Conservation (phyloP, 2,888 invertebrate species). For the Choreutis nemorana region DNA sequence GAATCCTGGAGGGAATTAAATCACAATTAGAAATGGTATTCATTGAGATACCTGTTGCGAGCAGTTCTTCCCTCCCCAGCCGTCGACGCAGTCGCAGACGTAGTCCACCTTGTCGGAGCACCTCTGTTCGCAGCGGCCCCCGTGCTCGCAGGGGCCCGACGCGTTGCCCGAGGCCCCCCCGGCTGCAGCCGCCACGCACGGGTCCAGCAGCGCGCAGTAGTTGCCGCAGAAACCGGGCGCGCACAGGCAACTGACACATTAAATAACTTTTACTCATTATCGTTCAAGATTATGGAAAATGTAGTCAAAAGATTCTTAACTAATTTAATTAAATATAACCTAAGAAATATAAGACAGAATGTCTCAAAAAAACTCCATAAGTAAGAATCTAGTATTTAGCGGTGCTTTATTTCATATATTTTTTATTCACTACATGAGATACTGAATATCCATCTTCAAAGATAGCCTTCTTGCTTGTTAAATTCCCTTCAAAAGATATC, state of each 20-base stretch:
- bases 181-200: conserved; percentile 5
- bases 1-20: no score
- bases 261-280: background rate
- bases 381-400: background rate
- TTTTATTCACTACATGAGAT: no score
- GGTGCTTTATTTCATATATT: background rate
- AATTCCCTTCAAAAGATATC: no score
- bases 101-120: conserved; percentile 71
- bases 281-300: background rate
- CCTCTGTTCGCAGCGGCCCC: conserved; percentile 73
- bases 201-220: conserved; percentile 74
- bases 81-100: conserved; percentile 72
- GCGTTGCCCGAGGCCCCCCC: conserved; percentile 15
- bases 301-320: background rate
- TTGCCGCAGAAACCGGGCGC: conserved; percentile 73
- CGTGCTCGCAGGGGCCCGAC: conserved; percentile 72
- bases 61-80: conserved; percentile 80
- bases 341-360: no score
- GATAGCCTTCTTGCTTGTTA: conserved; percentile 3
- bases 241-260: conserved; percentile 58
- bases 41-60: conserved; percentile 71
- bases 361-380: background rate
- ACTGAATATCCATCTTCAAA: no score
- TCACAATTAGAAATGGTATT: no score
- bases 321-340: background rate